Evolutionary conservation across 2,797 vertebrate genomes (phyloP).

Genomic region (Kryptopterus vitreolus): DNA sequence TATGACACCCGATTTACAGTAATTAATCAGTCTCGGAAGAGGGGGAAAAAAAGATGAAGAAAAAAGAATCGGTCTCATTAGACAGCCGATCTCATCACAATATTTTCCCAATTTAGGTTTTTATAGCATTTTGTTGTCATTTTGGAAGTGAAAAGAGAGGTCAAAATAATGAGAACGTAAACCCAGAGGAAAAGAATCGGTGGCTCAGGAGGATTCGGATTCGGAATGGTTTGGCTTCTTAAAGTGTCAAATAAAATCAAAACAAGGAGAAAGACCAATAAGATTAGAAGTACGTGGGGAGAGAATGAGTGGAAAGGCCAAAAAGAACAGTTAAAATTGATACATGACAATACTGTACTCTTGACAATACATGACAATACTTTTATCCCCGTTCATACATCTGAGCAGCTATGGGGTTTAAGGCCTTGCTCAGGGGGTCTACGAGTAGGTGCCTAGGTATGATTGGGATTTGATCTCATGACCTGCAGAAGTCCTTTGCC

Average conservation of each 20-base stretch:
- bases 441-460: too few relatives aligned
- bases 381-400: too few relatives aligned
- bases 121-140: neutral
- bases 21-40: neutral
- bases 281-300: neutral
- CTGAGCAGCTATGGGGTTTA: too few relatives aligned
- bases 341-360: too few relatives aligned
- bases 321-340: too few relatives aligned
- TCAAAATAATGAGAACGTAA: neutral
- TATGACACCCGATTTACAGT: neutral
- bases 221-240: neutral
- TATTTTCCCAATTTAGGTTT: neutral
- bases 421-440: too few relatives aligned
- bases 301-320: neutral
- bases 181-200: neutral
- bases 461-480: too few relatives aligned
- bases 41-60: too few relatives aligned
- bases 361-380: too few relatives aligned
- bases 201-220: neutral
- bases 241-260: neutral
- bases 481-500: too few relatives aligned
- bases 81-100: neutral
- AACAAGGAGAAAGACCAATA: too few relatives aligned
- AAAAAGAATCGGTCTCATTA: neutral
- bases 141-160: too few relatives aligned